phyloP scores from a whole-genome alignment of 2,797 vertebrate species.

The Monodelphis domestica region DNA sequence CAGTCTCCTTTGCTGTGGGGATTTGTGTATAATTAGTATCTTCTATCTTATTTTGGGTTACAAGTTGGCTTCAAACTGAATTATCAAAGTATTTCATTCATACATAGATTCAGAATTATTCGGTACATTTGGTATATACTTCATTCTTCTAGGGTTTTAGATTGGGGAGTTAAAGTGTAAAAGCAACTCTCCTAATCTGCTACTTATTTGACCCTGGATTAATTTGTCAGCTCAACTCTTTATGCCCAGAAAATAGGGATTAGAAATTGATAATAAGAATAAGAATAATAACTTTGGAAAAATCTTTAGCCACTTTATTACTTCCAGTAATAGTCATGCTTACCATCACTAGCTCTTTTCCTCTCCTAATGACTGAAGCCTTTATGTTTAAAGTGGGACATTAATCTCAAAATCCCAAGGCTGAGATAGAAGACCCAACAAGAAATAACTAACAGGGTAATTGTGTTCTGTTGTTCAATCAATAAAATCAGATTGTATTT shows the following conservation, averaged over 20 bases:
- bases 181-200: neutral
- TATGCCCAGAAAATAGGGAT: neutral
- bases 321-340: neutral
- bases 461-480: conserved; percentile 68
- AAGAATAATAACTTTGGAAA: conserved; percentile 36
- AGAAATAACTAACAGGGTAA: conserved; percentile 58
- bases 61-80: neutral
- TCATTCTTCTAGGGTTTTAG: neutral
- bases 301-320: neutral
- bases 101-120: neutral
- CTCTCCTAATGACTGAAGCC: conserved; percentile 39
- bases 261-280: conserved; percentile 23
- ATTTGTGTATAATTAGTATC: neutral
- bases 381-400: conserved; percentile 21
- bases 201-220: neutral
- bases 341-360: conserved; percentile 24
- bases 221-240: neutral
- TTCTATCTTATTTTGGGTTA: neutral
- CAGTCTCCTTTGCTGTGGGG: neutral
- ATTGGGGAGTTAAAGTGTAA: neutral
- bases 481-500: conserved; percentile 70
- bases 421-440: conserved; percentile 48
- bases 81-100: neutral
- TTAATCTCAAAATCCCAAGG: conserved; percentile 46
- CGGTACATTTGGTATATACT: neutral